Base-by-base conservation (phyloP, 2,797 vertebrate species). In the Danio choprae region DNA sequence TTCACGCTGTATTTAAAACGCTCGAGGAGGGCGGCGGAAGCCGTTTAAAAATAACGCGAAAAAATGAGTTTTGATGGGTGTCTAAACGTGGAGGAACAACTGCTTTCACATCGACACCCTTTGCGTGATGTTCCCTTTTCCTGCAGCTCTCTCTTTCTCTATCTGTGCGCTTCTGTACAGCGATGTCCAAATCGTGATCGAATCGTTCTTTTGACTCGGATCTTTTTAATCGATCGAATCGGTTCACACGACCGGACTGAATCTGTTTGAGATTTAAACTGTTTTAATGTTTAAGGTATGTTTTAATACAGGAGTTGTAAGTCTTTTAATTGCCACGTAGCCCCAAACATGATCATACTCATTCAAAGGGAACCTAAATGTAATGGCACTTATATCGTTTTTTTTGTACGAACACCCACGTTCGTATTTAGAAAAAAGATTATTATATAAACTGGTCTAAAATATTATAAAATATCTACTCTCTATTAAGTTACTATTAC, bases 81-180 rank as follows among this genome's bases (percentile, higher is more conserved):
- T 55, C 62, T 36, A 74, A 20, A 68, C 29, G 36, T 16, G n/a
- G 60, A 79, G 50, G 59, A 59, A 83, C 71, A 59, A 40, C 53
- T 41, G 71, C 51, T 51, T 81, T 75, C 68, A 62, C 40, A 71
- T 48, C 65, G 53, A 68, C 74, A 79, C 59, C 72, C 82, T 62
- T 74, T 18, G 68, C 60, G 75, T 41, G 64, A 76, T 79, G 89
- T 91, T 88, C 86, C 88, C 71, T 86, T 86, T 88, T 88, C 43
- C 76, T 83, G 65, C 83, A 78, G 72, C 74, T 78, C 81, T 82
- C 84, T 86, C 85, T 84, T 86, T 87, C 60, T 55, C 70, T 90
- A 22, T 67, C 64, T 44, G 69, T 79, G 72, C 63, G 46, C 11
- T 70, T 72, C 62, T 55, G 40, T 55, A 74, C 20, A 38, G 15